Evolutionary conservation across 2,888 invertebrate genomes (phyloP), one percentile per base, ranked within the genome.

Genomic region (Brachyopa scutellaris): DNA sequence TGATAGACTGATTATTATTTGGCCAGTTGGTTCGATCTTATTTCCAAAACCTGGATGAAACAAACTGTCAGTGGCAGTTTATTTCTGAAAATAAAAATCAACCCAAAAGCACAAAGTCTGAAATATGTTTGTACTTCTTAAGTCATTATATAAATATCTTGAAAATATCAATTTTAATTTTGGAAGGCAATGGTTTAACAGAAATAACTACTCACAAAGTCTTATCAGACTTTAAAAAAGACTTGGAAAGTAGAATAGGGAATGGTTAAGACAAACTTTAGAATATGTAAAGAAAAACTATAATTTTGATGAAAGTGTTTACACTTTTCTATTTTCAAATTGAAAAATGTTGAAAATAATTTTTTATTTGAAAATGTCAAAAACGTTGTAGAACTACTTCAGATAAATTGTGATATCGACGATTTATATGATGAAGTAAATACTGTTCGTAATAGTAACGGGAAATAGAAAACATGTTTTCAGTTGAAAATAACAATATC

Each of bases 221-320:
- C 15, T 49, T 49, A 49, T 49, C 49, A 26, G 49, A 49, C 6
- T 7, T 49, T n/a, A n/a, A n/a, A n/a, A 49, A 49, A 49, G 29
- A 29, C 49, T 49, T 15, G n/a, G 15, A 49, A n/a, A n/a, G n/a
- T 49, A 49, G 29, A 49, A 29, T 49, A 19, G 15, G 15, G 26
- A 49, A 49, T 29, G n/a, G n/a, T 29, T 29, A 49, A 15, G 15
- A 49, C 15, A 13, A 26, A 26, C 26, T 26, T 26, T 26, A 6
- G 2, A 38, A 38, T 5, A 38, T 38, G n/a, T 15, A 1, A 38
- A 38, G 15, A 38, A 15, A 38, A 38, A 15, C 13, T 15, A 38
- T 38, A 4, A 38, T 38, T 38, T 38, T 38, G 15, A 38, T 13
- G 26, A 26, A 26, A 26, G 26, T 26, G 26, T 26, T 26, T 26